Percentiles rank a stretch among this genome's conserved stretches.
Evolutionary conservation across 2,888 invertebrate species (phyloP).

Genomic region (Spisula solida): DNA sequence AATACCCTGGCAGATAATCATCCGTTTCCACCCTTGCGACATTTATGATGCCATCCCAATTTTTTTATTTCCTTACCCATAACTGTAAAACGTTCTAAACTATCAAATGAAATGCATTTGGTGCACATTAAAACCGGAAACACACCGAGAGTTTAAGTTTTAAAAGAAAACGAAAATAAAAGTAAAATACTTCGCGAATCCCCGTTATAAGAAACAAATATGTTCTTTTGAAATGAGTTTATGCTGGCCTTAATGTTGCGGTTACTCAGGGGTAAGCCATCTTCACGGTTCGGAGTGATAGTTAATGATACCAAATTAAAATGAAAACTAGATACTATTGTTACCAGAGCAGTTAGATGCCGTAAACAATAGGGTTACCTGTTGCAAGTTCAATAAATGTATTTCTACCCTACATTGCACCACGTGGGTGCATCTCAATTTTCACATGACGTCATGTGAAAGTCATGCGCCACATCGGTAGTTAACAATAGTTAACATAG

Average conservation of each 20-base stretch:
- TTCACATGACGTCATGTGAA: conserved; percentile 37
- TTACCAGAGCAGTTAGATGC: not conserved
- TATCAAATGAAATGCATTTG: too few relatives aligned
- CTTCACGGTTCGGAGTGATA: not conserved
- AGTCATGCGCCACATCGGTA: conserved; percentile 25
- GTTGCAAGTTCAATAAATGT: not conserved
- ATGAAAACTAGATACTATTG: not conserved
- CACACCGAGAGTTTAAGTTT: too few relatives aligned
- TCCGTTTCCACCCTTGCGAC: too few relatives aligned
- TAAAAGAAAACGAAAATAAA: too few relatives aligned
- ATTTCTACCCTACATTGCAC: not conserved
- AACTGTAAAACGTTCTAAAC: too few relatives aligned
- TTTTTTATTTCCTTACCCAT: too few relatives aligned
- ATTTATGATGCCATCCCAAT: too few relatives aligned
- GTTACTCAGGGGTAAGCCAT: not conserved
- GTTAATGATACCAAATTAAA: conserved; percentile 2
- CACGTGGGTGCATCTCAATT: conserved; percentile 1
- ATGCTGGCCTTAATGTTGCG: not conserved
- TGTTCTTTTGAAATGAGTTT: too few relatives aligned
- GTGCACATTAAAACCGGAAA: too few relatives aligned
- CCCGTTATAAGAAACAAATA: too few relatives aligned
- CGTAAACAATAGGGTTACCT: not conserved
- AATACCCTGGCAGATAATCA: too few relatives aligned
- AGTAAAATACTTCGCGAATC: too few relatives aligned
- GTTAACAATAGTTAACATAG: not conserved